These are phyloP conservation scores for Danionella dracula DNA, from an alignment of 2,797 vertebrate species.

Conservation along the genomic window DNA sequence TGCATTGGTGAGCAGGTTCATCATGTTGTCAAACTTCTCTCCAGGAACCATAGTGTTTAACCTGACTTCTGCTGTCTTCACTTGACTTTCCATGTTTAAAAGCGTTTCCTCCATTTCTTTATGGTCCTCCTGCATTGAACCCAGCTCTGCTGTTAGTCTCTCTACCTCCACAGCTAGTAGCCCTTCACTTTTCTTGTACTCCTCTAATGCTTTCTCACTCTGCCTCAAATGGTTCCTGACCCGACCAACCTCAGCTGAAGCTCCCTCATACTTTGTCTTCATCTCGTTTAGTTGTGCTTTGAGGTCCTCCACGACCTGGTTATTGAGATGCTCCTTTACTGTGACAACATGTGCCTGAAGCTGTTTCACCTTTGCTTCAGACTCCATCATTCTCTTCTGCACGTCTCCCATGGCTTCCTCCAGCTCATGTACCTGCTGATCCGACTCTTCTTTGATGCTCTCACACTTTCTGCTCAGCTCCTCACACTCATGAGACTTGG, in stretches of 20 bases:
- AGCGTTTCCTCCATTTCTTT: constrained; percentile 65
- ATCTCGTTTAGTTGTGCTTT: constrained; percentile 82
- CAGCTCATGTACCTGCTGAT: constrained; percentile 84
- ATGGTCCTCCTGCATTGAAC: constrained; percentile 61
- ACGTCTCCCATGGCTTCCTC: constrained; percentile 92
- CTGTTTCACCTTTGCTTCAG: constrained; percentile 93
- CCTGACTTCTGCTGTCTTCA: constrained; percentile 67
- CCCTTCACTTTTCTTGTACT: constrained; percentile 81
- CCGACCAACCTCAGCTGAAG: constrained; percentile 86
- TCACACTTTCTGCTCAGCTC: constrained; percentile 76
- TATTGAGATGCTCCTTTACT: constrained; percentile 85
- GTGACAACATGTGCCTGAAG: constrained; percentile 93
- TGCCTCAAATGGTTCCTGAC: constrained; percentile 89
- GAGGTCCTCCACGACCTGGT: constrained; percentile 74
- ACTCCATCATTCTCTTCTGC: constrained; percentile 96
- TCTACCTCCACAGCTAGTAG: constrained; percentile 77
- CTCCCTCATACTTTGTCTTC: constrained; percentile 88
- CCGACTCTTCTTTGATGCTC: constrained; percentile 76
- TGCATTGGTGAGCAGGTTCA: constrained; percentile 75
- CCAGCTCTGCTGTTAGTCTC: constrained; percentile 73
- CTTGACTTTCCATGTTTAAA: constrained; percentile 64
- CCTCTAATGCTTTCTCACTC: constrained; percentile 83
- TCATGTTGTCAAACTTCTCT: constrained; percentile 90
- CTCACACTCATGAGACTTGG: constrained; percentile 78
- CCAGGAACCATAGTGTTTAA: constrained; percentile 62